Evolutionary conservation across 2,888 invertebrate species (phyloP).

Genomic region (Pollenia amentaria): DNA sequence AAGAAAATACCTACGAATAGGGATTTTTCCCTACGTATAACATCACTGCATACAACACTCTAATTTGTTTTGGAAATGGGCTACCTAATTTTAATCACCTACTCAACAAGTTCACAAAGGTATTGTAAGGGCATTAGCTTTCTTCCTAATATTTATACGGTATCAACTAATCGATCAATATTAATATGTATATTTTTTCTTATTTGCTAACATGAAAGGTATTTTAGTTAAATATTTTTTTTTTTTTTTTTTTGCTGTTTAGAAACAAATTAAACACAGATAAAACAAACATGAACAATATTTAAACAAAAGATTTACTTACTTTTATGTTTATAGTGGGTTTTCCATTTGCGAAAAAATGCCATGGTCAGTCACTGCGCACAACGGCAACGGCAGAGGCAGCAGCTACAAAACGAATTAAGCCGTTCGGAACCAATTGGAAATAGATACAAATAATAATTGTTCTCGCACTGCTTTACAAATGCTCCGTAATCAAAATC

Average conservation of each 20-base stretch:
- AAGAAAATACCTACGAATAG: too few relatives aligned
- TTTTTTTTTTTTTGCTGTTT: background rate
- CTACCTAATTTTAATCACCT: too few relatives aligned
- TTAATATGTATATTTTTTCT: background rate
- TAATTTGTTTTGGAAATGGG: too few relatives aligned
- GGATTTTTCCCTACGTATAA: too few relatives aligned
- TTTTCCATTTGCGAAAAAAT: conserved; percentile 80
- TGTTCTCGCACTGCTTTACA: conserved; percentile 50
- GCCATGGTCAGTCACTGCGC: conserved; percentile 75
- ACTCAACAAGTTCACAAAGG: too few relatives aligned
- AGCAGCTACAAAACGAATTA: conserved; percentile 39
- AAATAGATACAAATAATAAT: conserved; percentile 56
- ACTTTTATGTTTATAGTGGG: conserved; percentile 80
- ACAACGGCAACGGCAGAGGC: background rate
- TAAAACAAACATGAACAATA: conserved; percentile 23
- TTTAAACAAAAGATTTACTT: conserved; percentile 72
- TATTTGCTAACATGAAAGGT: background rate
- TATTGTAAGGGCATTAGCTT: too few relatives aligned
- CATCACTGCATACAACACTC: too few relatives aligned
- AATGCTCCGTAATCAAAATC: conserved; percentile 27
- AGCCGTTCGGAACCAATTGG: conserved; percentile 36
- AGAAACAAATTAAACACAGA: conserved; percentile 19
- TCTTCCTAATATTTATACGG: background rate
- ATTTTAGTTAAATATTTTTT: background rate
- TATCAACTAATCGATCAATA: background rate